These are phyloP conservation scores for Acyrthosiphon pisum DNA, from an alignment of 1,140 invertebrate species.

Conservation along the genomic window DNA sequence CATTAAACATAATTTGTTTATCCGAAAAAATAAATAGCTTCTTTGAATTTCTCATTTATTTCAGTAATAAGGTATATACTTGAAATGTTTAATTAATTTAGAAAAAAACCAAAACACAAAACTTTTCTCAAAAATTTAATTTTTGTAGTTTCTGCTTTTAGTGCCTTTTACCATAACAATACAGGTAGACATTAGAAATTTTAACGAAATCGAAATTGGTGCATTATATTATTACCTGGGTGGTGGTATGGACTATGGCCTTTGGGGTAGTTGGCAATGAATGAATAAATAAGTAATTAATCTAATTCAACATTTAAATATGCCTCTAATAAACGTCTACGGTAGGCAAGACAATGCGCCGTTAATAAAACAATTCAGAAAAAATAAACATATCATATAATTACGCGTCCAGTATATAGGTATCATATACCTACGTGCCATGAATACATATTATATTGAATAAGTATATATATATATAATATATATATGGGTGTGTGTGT, in stretches of 20 bases:
- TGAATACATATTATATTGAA: not conserved
- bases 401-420: not conserved
- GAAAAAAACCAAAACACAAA: not conserved
- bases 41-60: not conserved
- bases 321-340: not conserved
- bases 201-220: not conserved
- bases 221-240: not conserved
- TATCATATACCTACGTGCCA: not conserved
- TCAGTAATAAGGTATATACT: not conserved
- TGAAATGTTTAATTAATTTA: not conserved
- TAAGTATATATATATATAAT: too few relatives aligned
- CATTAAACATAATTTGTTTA: not conserved
- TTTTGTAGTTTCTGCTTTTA: too few relatives aligned
- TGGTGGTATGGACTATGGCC: too few relatives aligned
- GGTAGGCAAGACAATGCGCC: not conserved
- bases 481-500: too few relatives aligned
- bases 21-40: not conserved
- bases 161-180: too few relatives aligned
- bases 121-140: not conserved
- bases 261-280: not conserved
- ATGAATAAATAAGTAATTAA: not conserved
- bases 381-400: slow-evolving; percentile 20
- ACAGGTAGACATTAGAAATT: not conserved
- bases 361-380: slow-evolving; percentile 20
- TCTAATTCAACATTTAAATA: slow-evolving; percentile 5